These are phyloP conservation scores for Hypanus sabinus DNA, from an alignment of 2,113 vertebrate species.

Conservation along the genomic window DNA sequence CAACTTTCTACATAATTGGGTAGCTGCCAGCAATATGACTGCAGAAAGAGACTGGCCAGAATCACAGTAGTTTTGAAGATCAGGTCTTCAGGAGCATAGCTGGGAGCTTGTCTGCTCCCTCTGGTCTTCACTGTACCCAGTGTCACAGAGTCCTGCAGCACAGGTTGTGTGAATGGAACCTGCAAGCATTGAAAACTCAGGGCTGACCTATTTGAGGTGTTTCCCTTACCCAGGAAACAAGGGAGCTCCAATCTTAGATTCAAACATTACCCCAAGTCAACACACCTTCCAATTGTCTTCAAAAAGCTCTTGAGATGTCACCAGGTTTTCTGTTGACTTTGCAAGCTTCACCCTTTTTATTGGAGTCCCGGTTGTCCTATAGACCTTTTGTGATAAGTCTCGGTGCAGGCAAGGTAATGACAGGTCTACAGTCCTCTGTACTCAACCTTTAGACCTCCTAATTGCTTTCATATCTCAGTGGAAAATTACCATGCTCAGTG, in stretches of 20 bases:
- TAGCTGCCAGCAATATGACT: too few relatives aligned
- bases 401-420: not conserved
- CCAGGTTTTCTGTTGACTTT: not conserved
- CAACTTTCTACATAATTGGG: too few relatives aligned
- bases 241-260: not conserved
- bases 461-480: not conserved
- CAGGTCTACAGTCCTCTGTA: constrained; percentile 17
- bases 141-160: too few relatives aligned
- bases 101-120: too few relatives aligned
- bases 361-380: not conserved
- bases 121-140: too few relatives aligned
- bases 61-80: too few relatives aligned
- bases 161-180: too few relatives aligned
- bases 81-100: too few relatives aligned
- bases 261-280: not conserved
- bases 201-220: too few relatives aligned
- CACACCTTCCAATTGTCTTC: not conserved
- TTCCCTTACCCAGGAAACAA: too few relatives aligned
- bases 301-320: not conserved
- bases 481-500: constrained; percentile 15
- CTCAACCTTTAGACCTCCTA: constrained; percentile 27
- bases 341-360: not conserved
- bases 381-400: not conserved
- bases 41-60: too few relatives aligned
- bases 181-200: too few relatives aligned